Evolutionary conservation across 2,113 vertebrate genomes (phyloP).

Genomic region (Machaerirhynchus nigripectus): DNA sequence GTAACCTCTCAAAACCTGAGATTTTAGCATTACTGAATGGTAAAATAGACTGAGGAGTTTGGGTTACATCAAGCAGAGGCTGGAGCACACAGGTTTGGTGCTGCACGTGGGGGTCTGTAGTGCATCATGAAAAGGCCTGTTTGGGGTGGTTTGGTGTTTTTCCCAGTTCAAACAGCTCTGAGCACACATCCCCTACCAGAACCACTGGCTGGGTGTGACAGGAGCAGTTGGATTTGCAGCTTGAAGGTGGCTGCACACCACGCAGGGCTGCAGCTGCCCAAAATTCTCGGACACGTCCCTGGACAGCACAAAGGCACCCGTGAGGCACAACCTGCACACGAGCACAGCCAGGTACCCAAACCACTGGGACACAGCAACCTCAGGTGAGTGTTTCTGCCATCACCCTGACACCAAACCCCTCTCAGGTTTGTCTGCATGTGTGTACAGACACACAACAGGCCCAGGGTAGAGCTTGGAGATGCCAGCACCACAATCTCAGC

Average conservation of each 20-base stretch:
- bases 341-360: not conserved
- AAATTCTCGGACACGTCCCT: not conserved
- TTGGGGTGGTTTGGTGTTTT: not conserved
- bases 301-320: fast-evolving
- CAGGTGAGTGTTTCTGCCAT: not conserved
- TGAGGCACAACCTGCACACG: fast-evolving
- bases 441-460: fast-evolving
- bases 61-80: not conserved
- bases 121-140: not conserved
- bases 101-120: fast-evolving
- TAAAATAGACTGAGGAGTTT: not conserved
- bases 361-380: not conserved
- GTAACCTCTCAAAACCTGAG: not conserved
- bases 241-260: not conserved
- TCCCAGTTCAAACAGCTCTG: not conserved
- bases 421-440: fast-evolving
- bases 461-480: too few relatives aligned
- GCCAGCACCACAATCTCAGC: fast-evolving
- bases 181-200: not conserved
- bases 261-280: fast-evolving
- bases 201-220: not conserved
- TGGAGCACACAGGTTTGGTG: fast-evolving
- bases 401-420: not conserved
- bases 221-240: not conserved
- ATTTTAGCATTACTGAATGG: not conserved